phyloP scores from a whole-genome alignment of 1,140 invertebrate species.

The Tachypleus tridentatus region DNA sequence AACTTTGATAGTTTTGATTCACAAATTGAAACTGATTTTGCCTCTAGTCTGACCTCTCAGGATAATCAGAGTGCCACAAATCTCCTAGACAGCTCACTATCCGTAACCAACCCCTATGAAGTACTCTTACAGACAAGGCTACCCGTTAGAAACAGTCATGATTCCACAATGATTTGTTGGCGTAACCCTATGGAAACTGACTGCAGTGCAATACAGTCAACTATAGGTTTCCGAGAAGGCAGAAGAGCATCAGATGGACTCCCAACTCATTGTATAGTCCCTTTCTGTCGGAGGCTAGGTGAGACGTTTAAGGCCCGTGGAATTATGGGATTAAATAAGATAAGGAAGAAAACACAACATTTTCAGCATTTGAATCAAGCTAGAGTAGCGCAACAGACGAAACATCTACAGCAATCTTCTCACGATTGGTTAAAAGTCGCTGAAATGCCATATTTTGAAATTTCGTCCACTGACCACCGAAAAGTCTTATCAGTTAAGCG shows the following conservation, averaged over 20 bases:
- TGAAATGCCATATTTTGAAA: slow-evolving; percentile 47
- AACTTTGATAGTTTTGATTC: slow-evolving; percentile 65
- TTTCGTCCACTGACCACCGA: slow-evolving; percentile 28
- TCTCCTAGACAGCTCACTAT: background rate
- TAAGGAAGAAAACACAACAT: slow-evolving; percentile 53
- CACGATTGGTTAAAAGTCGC: slow-evolving; percentile 48
- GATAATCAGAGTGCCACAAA: background rate
- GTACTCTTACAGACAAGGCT: slow-evolving; percentile 16
- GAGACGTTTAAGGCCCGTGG: slow-evolving; percentile 63
- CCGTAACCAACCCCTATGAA: background rate
- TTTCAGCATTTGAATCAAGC: slow-evolving; percentile 46
- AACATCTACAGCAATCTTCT: slow-evolving; percentile 53
- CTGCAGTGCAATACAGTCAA: slow-evolving; percentile 54
- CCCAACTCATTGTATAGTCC: slow-evolving; percentile 43
- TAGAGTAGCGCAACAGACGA: slow-evolving; percentile 49
- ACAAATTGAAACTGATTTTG: slow-evolving; percentile 63
- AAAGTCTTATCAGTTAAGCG: too few species aligned
- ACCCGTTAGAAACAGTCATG: slow-evolving; percentile 7
- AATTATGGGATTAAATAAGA: slow-evolving; percentile 55
- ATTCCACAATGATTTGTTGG: slow-evolving; percentile 15
- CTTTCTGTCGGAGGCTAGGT: slow-evolving; percentile 57
- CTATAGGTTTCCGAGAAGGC: slow-evolving; percentile 74
- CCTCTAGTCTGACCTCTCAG: slow-evolving; percentile 48
- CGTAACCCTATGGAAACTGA: slow-evolving; percentile 26
- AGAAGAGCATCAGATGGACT: slow-evolving; percentile 73